Conservation (phyloP, 2,113 vertebrate species). For the Serilophus lunatus region DNA sequence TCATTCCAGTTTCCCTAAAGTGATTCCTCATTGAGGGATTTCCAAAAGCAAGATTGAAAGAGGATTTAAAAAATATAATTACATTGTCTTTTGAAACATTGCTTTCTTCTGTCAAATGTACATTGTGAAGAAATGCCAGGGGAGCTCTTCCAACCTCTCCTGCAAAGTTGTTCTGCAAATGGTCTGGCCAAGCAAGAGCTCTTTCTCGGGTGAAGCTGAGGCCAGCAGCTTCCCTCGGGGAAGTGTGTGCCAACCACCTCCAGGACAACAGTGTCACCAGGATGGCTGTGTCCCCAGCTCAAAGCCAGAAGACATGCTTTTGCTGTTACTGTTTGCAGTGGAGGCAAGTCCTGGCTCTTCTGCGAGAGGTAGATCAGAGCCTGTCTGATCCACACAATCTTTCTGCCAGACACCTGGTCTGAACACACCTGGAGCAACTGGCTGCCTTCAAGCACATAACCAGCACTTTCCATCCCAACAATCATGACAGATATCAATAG, state of each 20-base stretch:
- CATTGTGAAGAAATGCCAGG: not conserved
- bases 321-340: not conserved
- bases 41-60: not conserved
- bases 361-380: not conserved
- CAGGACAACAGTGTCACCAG: not conserved
- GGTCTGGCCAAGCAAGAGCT: not conserved
- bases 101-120: not conserved
- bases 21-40: not conserved
- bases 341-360: not conserved
- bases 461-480: not conserved
- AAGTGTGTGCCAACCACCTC: not conserved
- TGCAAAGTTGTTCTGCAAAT: not conserved
- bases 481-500: not conserved
- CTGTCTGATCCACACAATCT: not conserved
- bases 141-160: not conserved
- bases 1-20: not conserved
- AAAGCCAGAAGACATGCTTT: not conserved
- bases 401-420: not conserved
- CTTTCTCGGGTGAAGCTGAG: not conserved
- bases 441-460: not conserved
- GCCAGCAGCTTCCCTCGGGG: not conserved
- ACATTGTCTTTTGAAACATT: accelerated
- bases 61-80: not conserved
- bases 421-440: not conserved
- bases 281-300: not conserved